A percentile compares a stretch with the other conserved stretches of the same genome.
Conservation (phyloP, 2,888 invertebrate genomes). For the Mamestra brassicae region DNA sequence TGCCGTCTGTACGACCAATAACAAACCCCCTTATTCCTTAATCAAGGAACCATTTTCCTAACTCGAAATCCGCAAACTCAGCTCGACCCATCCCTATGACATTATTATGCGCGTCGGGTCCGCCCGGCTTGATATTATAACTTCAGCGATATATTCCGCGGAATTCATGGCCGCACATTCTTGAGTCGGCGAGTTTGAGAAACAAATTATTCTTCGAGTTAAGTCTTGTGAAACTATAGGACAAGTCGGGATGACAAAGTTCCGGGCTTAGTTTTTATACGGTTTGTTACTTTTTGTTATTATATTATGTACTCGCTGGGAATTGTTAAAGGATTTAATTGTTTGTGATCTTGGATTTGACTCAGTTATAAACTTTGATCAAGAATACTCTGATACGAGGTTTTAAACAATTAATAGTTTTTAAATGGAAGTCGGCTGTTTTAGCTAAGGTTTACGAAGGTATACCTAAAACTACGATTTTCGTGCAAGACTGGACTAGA, state of each 20-base stretch:
- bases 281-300: conserved; percentile 32
- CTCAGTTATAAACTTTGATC: no score
- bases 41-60: neutral
- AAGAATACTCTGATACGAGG: neutral
- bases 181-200: conserved; percentile 63
- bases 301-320: conserved; percentile 5
- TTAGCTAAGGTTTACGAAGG: no score
- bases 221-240: conserved; percentile 52
- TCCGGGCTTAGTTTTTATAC: conserved; percentile 48
- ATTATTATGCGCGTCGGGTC: conserved; percentile 71
- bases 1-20: neutral
- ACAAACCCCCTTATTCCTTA: neutral
- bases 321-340: neutral
- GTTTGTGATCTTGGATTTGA: neutral
- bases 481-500: no score
- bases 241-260: conserved; percentile 50
- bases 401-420: neutral
- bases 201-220: conserved; percentile 71
- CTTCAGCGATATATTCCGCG: conserved; percentile 72
- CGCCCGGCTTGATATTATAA: conserved; percentile 70
- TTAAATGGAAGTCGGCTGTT: no score
- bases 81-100: conserved; percentile 36
- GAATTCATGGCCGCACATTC: conserved; percentile 68
- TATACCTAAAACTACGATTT: no score
- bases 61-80: neutral